These are phyloP conservation scores for Lepilemur septentrionalis DNA, from an alignment of 2,797 vertebrate species.

Conservation along the genomic window DNA sequence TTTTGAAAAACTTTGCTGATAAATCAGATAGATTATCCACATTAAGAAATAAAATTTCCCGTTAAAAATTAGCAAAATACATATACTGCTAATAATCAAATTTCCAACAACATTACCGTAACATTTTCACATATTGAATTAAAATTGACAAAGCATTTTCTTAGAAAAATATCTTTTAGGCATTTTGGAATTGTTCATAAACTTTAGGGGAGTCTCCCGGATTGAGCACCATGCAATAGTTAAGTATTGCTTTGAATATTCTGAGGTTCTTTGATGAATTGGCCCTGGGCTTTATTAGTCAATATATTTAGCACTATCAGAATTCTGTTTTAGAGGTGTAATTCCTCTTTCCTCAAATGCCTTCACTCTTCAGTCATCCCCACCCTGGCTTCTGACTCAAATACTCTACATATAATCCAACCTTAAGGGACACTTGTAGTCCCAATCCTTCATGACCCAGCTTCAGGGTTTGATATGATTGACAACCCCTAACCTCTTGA, in stretches of 20 bases:
- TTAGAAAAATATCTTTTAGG: background rate
- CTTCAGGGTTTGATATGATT: background rate
- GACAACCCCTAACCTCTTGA: background rate
- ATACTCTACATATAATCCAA: background rate
- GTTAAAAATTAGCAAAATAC: background rate
- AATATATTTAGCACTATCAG: background rate
- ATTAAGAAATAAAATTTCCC: conserved; percentile 6
- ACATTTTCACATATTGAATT: background rate
- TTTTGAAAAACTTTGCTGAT: background rate
- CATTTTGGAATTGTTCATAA: background rate
- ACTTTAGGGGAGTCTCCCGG: background rate
- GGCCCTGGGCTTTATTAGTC: background rate
- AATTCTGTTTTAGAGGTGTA: background rate
- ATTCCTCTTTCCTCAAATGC: background rate
- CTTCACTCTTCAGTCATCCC: background rate
- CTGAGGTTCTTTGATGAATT: background rate
- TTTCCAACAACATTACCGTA: background rate
- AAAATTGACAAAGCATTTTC: conserved; percentile 1
- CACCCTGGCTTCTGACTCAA: background rate
- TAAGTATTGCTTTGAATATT: background rate
- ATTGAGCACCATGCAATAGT: background rate
- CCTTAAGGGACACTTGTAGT: background rate
- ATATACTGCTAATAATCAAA: background rate
- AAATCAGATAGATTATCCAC: background rate
- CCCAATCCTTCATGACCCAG: background rate